Conservation (phyloP, 2,888 invertebrate genomes). For the Cryptus viduatorius region DNA sequence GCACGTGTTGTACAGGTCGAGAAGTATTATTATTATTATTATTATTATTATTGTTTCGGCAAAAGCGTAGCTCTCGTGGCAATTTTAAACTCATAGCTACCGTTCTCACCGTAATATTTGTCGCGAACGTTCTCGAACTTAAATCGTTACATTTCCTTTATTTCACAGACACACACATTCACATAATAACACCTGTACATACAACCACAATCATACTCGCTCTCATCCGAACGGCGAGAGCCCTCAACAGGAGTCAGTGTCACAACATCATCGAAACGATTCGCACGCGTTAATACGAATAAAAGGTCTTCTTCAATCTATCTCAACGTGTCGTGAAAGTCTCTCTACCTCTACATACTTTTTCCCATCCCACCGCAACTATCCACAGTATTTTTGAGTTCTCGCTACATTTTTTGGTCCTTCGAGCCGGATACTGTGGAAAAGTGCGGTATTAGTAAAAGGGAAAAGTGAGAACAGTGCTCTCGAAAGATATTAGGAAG, state of each 20-base stretch:
- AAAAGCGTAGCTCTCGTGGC: neutral
- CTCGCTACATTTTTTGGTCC: slow-evolving; percentile 33
- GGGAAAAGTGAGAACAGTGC: neutral
- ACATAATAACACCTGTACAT: neutral
- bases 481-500: neutral
- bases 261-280: neutral
- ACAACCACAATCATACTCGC: neutral
- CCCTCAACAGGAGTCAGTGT: neutral
- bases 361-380: neutral
- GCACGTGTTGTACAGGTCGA: too few species aligned
- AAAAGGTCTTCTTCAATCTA: neutral
- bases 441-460: neutral
- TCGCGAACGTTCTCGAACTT: neutral
- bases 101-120: neutral
- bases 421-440: slow-evolving; percentile 41
- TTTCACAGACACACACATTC: neutral
- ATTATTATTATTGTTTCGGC: neutral
- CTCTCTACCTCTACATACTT: neutral
- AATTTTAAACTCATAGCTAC: neutral
- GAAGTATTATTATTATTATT: too few species aligned
- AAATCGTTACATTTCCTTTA: neutral
- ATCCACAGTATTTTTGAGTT: neutral
- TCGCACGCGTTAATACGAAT: neutral
- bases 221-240: neutral
- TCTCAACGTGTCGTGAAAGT: neutral